Conservation (phyloP, 2,797 vertebrate species). For the Thamnophis elegans region DNA sequence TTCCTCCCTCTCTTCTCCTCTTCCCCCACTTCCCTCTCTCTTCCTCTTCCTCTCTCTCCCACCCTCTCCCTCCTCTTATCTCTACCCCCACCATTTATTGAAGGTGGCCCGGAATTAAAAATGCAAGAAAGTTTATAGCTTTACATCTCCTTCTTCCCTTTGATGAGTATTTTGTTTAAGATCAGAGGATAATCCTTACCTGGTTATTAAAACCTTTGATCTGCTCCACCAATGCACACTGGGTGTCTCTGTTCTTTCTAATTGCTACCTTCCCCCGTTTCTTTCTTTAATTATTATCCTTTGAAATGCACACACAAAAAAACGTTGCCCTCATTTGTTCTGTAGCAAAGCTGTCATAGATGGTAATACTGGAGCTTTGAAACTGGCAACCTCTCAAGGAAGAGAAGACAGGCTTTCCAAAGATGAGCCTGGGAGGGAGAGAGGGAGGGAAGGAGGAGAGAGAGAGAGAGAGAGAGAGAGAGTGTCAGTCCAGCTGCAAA, state of each 20-base stretch:
- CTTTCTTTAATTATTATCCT: neutral
- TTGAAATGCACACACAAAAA: neutral
- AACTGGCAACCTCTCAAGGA: neutral
- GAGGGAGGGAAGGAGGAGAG: no score
- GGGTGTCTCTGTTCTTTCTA: neutral
- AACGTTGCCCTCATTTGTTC: neutral
- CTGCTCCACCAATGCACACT: neutral
- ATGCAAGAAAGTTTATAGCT: neutral
- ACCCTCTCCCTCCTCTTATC: neutral
- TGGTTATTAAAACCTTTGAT: neutral
- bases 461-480: no score
- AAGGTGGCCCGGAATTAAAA: neutral
- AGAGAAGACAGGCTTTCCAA: no score
- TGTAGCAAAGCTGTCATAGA: neutral
- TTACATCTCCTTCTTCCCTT: neutral
- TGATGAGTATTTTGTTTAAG: neutral
- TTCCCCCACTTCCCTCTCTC: no score
- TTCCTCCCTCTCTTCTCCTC: neutral
- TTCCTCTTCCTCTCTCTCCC: no score
- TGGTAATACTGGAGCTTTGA: neutral
- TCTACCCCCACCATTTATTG: neutral
- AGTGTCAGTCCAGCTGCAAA: no score
- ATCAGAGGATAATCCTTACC: neutral
- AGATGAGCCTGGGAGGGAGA: no score
- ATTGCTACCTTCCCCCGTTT: neutral